Percentiles rank a stretch among this genome's conserved stretches.
These are phyloP conservation scores for Noctua pronuba DNA, from an alignment of 2,888 invertebrate species.

Conservation along the genomic window DNA sequence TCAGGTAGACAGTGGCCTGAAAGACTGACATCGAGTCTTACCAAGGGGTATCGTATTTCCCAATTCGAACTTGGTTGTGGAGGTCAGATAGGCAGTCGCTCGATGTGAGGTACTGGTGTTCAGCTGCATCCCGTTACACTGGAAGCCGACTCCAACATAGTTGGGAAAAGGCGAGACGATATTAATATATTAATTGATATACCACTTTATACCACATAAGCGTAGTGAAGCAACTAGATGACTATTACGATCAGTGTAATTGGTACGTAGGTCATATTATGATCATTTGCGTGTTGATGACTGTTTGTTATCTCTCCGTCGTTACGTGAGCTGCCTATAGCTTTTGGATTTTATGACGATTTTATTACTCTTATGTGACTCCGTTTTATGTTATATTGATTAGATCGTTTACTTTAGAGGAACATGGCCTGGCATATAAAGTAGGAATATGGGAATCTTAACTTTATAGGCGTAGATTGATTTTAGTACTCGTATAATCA, in stretches of 20 bases:
- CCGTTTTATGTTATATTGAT: slow-evolving; percentile 54
- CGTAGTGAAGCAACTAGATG: background rate
- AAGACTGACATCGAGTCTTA: background rate
- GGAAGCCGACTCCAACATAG: background rate
- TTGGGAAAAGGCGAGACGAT: background rate
- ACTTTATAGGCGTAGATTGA: slow-evolving; percentile 23
- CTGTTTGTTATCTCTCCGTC: slow-evolving; percentile 48
- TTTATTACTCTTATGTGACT: slow-evolving; percentile 54
- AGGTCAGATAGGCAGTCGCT: background rate
- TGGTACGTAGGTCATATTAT: slow-evolving; percentile 4
- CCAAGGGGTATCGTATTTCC: background rate
- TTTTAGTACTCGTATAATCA: slow-evolving; percentile 19
- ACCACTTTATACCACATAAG: background rate
- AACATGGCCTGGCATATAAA: slow-evolving; percentile 35
- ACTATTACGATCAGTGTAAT: background rate
- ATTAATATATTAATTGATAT: background rate
- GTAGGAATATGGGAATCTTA: slow-evolving; percentile 17
- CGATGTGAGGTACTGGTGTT: background rate
- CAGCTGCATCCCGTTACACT: background rate
- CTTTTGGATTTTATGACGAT: slow-evolving; percentile 56
- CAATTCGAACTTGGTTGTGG: background rate
- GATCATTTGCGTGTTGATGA: slow-evolving; percentile 54
- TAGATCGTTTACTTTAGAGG: slow-evolving; percentile 43
- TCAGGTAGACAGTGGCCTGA: background rate
- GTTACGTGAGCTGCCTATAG: slow-evolving; percentile 48